A percentile compares a stretch with the other conserved stretches of the same genome.
Evolutionary conservation across 1,140 invertebrate species (phyloP).

Genomic region (Drosophila micromelanica): DNA sequence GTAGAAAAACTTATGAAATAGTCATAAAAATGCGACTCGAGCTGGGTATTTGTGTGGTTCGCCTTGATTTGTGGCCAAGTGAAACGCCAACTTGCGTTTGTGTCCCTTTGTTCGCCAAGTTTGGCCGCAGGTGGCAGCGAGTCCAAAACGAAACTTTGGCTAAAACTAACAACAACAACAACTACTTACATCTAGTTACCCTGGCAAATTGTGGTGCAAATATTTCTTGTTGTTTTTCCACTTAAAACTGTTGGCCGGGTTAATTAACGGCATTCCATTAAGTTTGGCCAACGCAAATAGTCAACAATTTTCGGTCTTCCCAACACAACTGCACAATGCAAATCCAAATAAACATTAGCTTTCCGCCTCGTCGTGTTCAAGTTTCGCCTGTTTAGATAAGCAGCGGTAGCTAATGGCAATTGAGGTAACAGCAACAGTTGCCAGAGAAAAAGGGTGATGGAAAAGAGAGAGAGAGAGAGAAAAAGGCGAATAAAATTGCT

Average conservation of each 20-base stretch:
- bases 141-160: slow-evolving; percentile 3
- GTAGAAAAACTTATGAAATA: slow-evolving; percentile 66
- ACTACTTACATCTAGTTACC: slow-evolving; percentile 11
- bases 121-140: slow-evolving; percentile 46
- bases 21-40: slow-evolving; percentile 63
- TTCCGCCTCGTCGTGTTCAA: slow-evolving; percentile 20
- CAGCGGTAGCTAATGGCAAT: slow-evolving; percentile 8
- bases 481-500: neutral
- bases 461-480: neutral
- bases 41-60: slow-evolving; percentile 27
- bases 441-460: neutral
- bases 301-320: slow-evolving; percentile 43
- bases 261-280: slow-evolving; percentile 56
- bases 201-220: slow-evolving; percentile 49
- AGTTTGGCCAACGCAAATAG: slow-evolving; percentile 47
- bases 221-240: slow-evolving; percentile 45
- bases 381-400: slow-evolving; percentile 36
- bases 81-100: slow-evolving; percentile 68
- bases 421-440: slow-evolving; percentile 2
- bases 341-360: slow-evolving; percentile 33
- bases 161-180: neutral
- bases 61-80: slow-evolving; percentile 68
- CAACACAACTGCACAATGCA: slow-evolving; percentile 4
- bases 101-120: slow-evolving; percentile 37
- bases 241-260: slow-evolving; percentile 48